phyloP scores from a whole-genome alignment of 1,140 invertebrate species.

The Halictus rubicundus region DNA sequence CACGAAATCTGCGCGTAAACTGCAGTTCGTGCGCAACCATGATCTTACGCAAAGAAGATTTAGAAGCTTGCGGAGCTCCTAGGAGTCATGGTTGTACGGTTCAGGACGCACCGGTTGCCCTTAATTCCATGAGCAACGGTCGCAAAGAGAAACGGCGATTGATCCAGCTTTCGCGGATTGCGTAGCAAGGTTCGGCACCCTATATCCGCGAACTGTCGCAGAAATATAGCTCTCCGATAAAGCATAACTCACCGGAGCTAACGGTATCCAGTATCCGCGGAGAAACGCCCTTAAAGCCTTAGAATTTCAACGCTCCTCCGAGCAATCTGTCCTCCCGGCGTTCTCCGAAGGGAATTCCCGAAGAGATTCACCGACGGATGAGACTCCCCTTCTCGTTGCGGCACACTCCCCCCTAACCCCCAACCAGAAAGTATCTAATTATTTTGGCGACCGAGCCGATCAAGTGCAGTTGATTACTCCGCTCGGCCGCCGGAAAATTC shows the following conservation, averaged over 20 bases:
- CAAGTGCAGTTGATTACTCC: conserved; percentile 28
- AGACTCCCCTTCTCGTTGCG: background rate
- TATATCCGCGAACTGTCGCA: background rate
- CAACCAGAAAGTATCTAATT: conserved; percentile 23
- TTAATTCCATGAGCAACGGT: background rate
- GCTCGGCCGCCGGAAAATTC: conserved; percentile 41
- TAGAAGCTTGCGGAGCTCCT: background rate
- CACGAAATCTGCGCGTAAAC: too few species aligned
- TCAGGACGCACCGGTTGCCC: background rate
- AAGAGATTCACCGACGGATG: background rate
- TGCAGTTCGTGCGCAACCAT: background rate
- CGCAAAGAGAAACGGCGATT: background rate
- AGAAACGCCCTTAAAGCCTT: background rate
- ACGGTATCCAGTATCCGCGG: background rate
- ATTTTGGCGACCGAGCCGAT: conserved; percentile 20
- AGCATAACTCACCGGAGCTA: background rate
- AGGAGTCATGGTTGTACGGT: background rate
- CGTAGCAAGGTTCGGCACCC: background rate
- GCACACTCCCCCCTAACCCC: too few species aligned
- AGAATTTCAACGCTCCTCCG: background rate
- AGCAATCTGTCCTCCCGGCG: background rate
- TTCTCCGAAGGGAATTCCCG: background rate
- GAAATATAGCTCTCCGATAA: background rate
- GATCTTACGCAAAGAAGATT: background rate
- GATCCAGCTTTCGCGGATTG: background rate